Evolutionary conservation across 2,888 invertebrate genomes (phyloP).

Genomic region (Amblyteles armatorius): DNA sequence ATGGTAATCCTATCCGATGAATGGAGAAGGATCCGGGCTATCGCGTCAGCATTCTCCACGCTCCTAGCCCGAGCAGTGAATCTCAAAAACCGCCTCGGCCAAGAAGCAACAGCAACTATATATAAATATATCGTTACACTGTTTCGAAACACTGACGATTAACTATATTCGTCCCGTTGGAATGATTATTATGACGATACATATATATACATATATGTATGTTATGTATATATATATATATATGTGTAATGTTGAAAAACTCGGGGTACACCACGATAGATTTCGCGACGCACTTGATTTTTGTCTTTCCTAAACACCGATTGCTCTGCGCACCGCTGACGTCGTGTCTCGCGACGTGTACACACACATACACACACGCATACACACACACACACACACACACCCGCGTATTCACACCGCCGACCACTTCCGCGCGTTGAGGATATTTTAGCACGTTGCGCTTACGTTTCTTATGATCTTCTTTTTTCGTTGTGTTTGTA

Average conservation of each 20-base stretch:
- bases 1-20: slow-evolving; percentile 79
- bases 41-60: slow-evolving; percentile 58
- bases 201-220: not conserved
- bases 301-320: slow-evolving; percentile 57
- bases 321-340: slow-evolving; percentile 41
- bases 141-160: not conserved
- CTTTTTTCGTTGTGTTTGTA: not conserved
- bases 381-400: slow-evolving; percentile 23
- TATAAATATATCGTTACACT: not conserved
- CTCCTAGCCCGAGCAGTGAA: slow-evolving; percentile 9
- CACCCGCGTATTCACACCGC: slow-evolving; percentile 23
- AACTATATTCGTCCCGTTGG: not conserved
- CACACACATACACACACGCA: slow-evolving; percentile 26
- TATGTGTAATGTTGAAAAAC: slow-evolving; percentile 1
- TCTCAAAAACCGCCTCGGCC: not conserved
- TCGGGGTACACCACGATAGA: slow-evolving; percentile 25
- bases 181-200: not conserved
- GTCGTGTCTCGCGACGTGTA: slow-evolving; percentile 34
- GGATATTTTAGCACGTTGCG: slow-evolving; percentile 57
- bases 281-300: slow-evolving; percentile 56
- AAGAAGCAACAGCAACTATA: not conserved
- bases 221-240: not conserved
- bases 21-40: slow-evolving; percentile 51
- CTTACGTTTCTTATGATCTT: slow-evolving; percentile 5
- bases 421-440: slow-evolving; percentile 54